Base-by-base conservation (phyloP, 1,140 invertebrate genomes). In the Zaprionus tsacasi region DNA sequence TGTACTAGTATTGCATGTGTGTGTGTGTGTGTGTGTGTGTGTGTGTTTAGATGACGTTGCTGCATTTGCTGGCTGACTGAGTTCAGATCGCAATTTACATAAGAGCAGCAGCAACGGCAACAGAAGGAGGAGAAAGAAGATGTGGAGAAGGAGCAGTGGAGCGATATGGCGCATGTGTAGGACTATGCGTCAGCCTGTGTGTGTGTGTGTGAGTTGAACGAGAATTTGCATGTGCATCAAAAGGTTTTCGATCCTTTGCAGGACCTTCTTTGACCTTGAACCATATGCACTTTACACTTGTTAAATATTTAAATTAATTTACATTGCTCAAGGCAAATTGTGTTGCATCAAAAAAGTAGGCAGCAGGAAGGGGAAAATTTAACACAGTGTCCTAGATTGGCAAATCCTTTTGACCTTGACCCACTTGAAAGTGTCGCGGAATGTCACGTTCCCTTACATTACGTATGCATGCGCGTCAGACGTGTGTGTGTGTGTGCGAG, bases 341-440 rank as follows among this genome's bases (percentile, higher is more conserved):
- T 30, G 27, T 30, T 30, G 27, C 40, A 15, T 45, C 40, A 13
- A 30, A 55, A 55, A 55, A 55, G 52, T 27, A 55, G 52, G 45
- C 45, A 50, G 45, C 45, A 12, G 45, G 10, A 25, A 17, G 17
- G 11, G 27, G 27, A 30, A 30, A 21, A 57, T 17, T 13, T 1
- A 15, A 21, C 21, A 13, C 43, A 54, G 27, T 58, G 67, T 76
- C 61, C 76, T 63, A 48, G 38, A 52, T 57, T 30, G 15, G 15
- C 50, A 25, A 65, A 65, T 75, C 66, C 76, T 35, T 55, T 48
- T 60, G 69, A 82, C 79, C 79, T 88, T 86, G 82, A 79, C 79
- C 83, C 63, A 79, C 61, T 79, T 79, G 40, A 43, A 63, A 40
- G 33, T 3, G 8, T 10, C 27, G 21, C 27, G 43, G 57, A 57